A percentile compares a stretch with the other conserved stretches of the same genome.
phyloP scores from a whole-genome alignment of 2,113 vertebrate species.

The Nesoenas mayeri region DNA sequence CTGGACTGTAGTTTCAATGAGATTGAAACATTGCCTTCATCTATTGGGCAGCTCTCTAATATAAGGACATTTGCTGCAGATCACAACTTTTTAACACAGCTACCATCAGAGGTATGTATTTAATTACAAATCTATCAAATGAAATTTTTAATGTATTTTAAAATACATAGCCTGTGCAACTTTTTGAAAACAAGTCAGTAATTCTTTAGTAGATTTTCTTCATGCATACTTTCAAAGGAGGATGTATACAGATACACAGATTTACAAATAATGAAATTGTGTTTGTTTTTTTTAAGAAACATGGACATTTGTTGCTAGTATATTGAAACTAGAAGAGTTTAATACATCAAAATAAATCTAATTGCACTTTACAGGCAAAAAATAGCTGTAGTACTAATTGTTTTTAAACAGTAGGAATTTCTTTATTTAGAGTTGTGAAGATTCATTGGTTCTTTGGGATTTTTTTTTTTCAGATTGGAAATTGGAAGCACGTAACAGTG shows the following conservation, averaged over 20 bases:
- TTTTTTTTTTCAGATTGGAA: constrained; percentile 84
- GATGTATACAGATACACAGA: background rate
- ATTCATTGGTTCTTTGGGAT: background rate
- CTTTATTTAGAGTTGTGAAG: background rate
- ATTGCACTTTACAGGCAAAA: background rate
- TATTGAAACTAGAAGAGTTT: background rate
- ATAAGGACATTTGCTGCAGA: constrained; percentile 96
- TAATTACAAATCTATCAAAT: background rate
- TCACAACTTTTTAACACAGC: constrained; percentile 92
- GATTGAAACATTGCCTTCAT: constrained; percentile 90
- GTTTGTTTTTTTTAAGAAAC: background rate
- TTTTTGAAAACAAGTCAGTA: background rate
- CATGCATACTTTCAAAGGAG: background rate
- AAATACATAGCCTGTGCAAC: background rate
- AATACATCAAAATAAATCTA: background rate
- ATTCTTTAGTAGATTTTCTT: background rate
- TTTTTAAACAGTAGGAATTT: background rate
- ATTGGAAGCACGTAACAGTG: constrained; percentile 91
- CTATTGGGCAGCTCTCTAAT: constrained; percentile 87
- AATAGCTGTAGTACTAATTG: background rate
- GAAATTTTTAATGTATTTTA: background rate
- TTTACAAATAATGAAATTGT: background rate
- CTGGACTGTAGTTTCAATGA: constrained; percentile 98
- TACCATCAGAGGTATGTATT: constrained; percentile 87
- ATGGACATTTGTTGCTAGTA: background rate